Evolutionary conservation across 1,140 invertebrate species (phyloP), one percentile per base, ranked within the genome.

Genomic region (Himalopsyche phryganea): DNA sequence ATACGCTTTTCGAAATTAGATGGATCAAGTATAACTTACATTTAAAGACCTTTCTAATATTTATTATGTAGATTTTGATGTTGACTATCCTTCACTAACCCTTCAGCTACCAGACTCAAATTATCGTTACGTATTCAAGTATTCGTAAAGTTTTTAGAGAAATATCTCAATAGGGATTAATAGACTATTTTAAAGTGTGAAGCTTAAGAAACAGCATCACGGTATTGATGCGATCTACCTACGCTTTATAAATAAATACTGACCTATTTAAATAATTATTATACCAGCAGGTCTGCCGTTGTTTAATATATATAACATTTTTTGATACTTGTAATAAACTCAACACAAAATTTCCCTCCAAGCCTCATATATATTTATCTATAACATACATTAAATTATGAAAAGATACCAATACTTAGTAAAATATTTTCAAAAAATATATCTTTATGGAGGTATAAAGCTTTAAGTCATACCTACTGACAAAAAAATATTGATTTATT

Each of bases 401-500:
- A 42, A 15, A 33, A 28, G 9, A 28, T 28, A 28, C 23, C 23
- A 28, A 28, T 28, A 28, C 23, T 28, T 32, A 56, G 46, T 48
- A 33, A 18, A 47, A 11, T 45, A 56, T 56, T 32, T 56, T 19
- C 23, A 46, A 28, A 51, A 49, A 49, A 57, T 57, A 47, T 57
- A 57, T 49, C 40, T 49, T 41, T 50, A 57, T 51, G 44, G 44
- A 58, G 56, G 56, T 58, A 47, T 51, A 45, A 58, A 58, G 56
- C 56, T 58, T 58, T 58, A 58, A 45, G 18, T 45, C 13, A 45
- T 19, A 45, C 14, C 17, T 45, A 17, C 18, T 17, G 42, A 15
- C 42, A 45, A 19, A 45, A 45, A 15, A 45, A 45, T 40, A 19
- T 19, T 17, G 6, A 15, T 45, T 45, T 45, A 11, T 45, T 45